Conservation (phyloP, 92 coral and sea anemone genomes). For the Paramuricea clavata region DNA sequence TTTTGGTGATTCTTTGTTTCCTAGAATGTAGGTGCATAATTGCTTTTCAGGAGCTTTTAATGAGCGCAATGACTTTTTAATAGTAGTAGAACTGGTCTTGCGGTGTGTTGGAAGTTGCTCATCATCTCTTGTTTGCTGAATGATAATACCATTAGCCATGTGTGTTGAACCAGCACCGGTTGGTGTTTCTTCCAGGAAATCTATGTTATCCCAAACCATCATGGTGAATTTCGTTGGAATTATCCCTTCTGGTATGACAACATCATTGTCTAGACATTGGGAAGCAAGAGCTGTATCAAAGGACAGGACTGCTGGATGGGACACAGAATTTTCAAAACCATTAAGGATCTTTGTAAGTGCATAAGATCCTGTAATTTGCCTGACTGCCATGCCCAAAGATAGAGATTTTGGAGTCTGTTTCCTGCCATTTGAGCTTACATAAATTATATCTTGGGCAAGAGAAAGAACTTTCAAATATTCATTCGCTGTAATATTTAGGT, state of each 20-base stretch:
- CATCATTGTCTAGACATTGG: neutral
- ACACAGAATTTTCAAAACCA: constrained; percentile 11
- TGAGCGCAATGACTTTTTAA: constrained; percentile 7
- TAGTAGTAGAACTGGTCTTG: neutral
- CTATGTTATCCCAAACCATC: constrained; percentile 32
- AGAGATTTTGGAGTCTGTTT: constrained; percentile 12
- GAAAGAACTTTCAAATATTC: constrained; percentile 6
- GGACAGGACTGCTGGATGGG: neutral
- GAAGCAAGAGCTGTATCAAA: constrained; percentile 28
- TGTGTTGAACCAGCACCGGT: constrained; percentile 17
- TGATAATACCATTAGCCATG: constrained; percentile 27
- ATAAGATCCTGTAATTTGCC: constrained; percentile 20
- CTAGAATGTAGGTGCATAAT: neutral
- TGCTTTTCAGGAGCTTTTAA: constrained; percentile 1
- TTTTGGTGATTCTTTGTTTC: constrained; percentile 13
- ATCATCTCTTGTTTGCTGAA: neutral
- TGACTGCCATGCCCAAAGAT: constrained; percentile 14
- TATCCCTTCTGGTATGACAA: constrained; percentile 25
- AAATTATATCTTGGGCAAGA: neutral
- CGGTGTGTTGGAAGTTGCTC: neutral
- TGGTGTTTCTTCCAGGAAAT: constrained; percentile 33
- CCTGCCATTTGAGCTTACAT: constrained; percentile 12
- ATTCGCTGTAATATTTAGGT: neutral
- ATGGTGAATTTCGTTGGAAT: constrained; percentile 1
- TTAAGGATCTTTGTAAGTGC: neutral